These are phyloP conservation scores for Ptilorrhoa leucosticta DNA, from an alignment of 2,113 vertebrate genomes.

Conservation along the genomic window DNA sequence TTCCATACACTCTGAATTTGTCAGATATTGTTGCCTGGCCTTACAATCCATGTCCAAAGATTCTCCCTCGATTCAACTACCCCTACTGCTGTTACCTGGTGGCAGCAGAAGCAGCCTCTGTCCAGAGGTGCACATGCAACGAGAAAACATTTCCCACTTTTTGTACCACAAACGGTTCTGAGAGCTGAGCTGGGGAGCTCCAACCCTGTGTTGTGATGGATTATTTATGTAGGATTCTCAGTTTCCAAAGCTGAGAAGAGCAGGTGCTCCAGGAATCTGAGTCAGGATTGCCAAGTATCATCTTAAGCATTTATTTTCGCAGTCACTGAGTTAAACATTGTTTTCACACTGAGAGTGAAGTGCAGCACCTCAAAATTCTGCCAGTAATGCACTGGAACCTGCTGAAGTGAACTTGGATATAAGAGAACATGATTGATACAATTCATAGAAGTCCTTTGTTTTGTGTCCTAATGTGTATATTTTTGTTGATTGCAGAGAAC, in stretches of 20 bases:
- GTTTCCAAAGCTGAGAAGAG: not conserved
- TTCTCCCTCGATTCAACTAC: accelerated
- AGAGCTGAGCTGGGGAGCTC: not conserved
- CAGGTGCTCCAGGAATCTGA: not conserved
- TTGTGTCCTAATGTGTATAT: not conserved
- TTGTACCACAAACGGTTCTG: not conserved
- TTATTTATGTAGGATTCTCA: not conserved
- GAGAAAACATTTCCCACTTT: not conserved
- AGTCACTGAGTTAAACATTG: not conserved
- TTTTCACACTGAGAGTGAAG: not conserved
- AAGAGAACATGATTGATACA: not conserved
- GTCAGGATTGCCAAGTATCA: not conserved
- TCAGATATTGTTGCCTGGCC: not conserved
- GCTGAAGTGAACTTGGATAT: not conserved
- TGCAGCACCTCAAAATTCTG: not conserved
- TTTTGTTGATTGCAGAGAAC: not conserved
- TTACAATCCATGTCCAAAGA: not conserved
- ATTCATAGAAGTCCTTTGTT: not conserved
- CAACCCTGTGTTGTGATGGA: not conserved
- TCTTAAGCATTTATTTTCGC: not conserved
- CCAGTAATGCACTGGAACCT: not conserved
- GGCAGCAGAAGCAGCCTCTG: not conserved
- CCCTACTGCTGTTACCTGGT: not conserved
- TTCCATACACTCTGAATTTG: not conserved
- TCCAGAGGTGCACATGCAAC: not conserved